Evolutionary conservation across 2,113 vertebrate genomes (phyloP).

Genomic region (Glareola pratincola): DNA sequence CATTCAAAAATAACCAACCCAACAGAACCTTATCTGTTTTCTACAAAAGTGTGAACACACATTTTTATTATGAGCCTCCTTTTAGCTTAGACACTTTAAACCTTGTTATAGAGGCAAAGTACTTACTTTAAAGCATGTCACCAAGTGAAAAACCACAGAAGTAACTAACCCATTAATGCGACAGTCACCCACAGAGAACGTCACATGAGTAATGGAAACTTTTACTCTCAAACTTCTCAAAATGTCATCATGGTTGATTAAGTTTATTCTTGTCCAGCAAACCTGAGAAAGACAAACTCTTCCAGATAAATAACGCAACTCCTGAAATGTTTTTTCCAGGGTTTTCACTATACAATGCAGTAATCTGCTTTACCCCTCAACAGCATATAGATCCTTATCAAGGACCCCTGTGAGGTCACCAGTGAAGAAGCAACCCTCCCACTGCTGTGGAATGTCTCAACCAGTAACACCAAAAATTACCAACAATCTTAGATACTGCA

Average conservation of each 20-base stretch:
- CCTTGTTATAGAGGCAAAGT: not conserved
- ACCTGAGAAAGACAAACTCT: not conserved
- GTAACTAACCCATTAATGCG: not conserved
- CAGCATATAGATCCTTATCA: not conserved
- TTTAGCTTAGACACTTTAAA: not conserved
- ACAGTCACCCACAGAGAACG: not conserved
- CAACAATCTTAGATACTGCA: not conserved
- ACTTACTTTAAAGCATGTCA: not conserved
- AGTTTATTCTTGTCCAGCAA: not conserved
- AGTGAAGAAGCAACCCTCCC: not conserved
- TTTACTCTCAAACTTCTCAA: not conserved
- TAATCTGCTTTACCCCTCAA: not conserved
- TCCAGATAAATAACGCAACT: not conserved
- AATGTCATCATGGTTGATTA: not conserved
- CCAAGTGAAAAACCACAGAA: slow-evolving; percentile 10
- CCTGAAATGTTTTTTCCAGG: not conserved
- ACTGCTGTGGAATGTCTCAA: not conserved
- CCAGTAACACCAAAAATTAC: not conserved
- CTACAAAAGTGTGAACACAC: not conserved
- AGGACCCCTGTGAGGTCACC: not conserved
- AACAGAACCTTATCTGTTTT: not conserved
- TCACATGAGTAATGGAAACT: not conserved
- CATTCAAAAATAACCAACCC: not conserved
- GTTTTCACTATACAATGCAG: not conserved
- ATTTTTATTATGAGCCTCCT: not conserved